Percentiles rank a stretch among this genome's conserved stretches.
These are phyloP conservation scores for Drosophila aff. DNA, from an alignment of 1,140 invertebrate species.

Conservation along the genomic window DNA sequence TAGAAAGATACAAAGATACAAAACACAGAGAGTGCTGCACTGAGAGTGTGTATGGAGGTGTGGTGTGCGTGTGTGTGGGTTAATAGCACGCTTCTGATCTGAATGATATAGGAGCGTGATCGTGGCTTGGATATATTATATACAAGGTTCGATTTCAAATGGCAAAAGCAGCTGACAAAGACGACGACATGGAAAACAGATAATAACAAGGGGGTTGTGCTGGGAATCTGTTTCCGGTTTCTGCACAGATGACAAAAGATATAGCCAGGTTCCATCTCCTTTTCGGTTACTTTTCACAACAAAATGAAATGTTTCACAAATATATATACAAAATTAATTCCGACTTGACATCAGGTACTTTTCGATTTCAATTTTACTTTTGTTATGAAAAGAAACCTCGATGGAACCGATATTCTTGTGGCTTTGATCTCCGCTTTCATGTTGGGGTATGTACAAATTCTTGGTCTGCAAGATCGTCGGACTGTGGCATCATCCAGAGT, in stretches of 20 bases:
- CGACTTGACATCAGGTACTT: background rate
- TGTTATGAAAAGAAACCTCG: background rate
- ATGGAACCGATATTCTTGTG: background rate
- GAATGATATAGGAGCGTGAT: slow-evolving; percentile 40
- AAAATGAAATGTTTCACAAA: background rate
- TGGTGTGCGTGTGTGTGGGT: slow-evolving; percentile 42
- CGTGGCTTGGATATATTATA: slow-evolving; percentile 49
- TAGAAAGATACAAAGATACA: slow-evolving; percentile 55
- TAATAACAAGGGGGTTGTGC: slow-evolving; percentile 40
- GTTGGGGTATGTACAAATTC: slow-evolving; percentile 65
- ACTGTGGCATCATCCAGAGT: slow-evolving; percentile 28
- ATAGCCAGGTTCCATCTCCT: background rate
- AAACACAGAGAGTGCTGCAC: slow-evolving; percentile 46
- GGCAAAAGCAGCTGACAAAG: slow-evolving; percentile 47
- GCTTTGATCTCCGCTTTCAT: slow-evolving; percentile 5
- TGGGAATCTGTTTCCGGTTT: slow-evolving; percentile 40
- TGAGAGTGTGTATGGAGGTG: slow-evolving; percentile 23
- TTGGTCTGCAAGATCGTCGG: slow-evolving; percentile 70
- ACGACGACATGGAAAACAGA: slow-evolving; percentile 62
- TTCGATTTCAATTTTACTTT: background rate
- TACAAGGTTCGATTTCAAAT: slow-evolving; percentile 48
- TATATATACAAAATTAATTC: background rate
- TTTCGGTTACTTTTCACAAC: background rate
- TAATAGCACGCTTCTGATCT: slow-evolving; percentile 55
- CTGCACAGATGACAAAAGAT: slow-evolving; percentile 17